Evolutionary conservation across 2,888 invertebrate genomes (phyloP).

Genomic region (Pollenia amentaria): DNA sequence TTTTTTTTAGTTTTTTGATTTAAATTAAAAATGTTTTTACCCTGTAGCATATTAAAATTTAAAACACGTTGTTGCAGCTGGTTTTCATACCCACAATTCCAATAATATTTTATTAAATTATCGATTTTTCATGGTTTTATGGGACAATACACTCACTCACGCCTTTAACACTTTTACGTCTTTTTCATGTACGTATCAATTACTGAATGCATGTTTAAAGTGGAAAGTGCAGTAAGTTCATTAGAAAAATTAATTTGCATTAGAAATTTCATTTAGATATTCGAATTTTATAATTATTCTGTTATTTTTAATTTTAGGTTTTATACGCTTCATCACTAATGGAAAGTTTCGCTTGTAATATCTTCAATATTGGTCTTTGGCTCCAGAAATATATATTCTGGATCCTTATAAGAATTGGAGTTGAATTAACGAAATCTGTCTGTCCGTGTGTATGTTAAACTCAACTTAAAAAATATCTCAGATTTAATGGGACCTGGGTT

Average conservation of each 20-base stretch:
- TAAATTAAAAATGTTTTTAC: background rate
- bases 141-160: constrained; percentile 53
- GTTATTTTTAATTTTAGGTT: background rate
- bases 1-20: background rate
- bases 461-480: too few species aligned
- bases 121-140: constrained; percentile 72
- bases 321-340: too few species aligned
- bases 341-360: too few species aligned
- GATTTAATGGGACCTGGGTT: too few species aligned
- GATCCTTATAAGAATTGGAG: too few species aligned
- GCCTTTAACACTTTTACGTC: background rate
- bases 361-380: too few species aligned
- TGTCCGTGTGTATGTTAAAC: too few species aligned
- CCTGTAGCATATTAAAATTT: background rate
- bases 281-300: background rate
- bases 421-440: too few species aligned
- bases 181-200: background rate
- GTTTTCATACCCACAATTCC: constrained; percentile 36
- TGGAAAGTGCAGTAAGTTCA: background rate
- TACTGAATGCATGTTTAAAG: background rate
- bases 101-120: constrained; percentile 68
- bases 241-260: background rate
- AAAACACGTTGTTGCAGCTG: constrained; percentile 4
- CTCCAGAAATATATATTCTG: too few species aligned
- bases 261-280: too few species aligned